Conservation (phyloP, 37 sponge, comb jelly and placozoan species). For the Ianthella basta region DNA sequence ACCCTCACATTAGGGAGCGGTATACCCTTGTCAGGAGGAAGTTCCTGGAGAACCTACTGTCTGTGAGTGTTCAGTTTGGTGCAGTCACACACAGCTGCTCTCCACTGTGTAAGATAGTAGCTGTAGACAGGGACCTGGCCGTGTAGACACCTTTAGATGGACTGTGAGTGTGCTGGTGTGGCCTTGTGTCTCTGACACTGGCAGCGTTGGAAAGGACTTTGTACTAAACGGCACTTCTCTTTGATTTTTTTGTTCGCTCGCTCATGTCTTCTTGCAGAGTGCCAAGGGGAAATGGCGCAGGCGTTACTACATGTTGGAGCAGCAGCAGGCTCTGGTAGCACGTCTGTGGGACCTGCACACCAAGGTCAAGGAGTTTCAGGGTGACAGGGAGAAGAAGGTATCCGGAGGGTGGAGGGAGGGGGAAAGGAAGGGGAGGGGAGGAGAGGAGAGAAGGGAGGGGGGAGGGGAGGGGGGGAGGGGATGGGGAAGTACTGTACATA, state of each 20-base stretch:
- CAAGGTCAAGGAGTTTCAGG: conserved; percentile 39
- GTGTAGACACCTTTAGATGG: too few relatives aligned
- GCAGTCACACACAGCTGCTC: too few relatives aligned
- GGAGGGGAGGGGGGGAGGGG: conserved; percentile 43
- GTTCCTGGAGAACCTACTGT: conserved; percentile 6
- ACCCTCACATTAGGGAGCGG: neutral
- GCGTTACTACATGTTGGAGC: conserved; percentile 70
- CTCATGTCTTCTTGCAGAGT: conserved; percentile 8
- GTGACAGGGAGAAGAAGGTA: conserved; percentile 80
- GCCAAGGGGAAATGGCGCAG: conserved; percentile 20
- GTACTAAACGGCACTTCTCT: too few relatives aligned
- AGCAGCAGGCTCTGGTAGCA: conserved; percentile 59
- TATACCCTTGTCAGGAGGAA: conserved; percentile 18
- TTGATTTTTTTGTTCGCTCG: neutral
- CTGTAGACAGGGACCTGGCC: neutral
- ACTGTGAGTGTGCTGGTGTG: neutral
- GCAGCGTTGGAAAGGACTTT: too few relatives aligned
- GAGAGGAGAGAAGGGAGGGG: neutral
- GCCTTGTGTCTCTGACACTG: neutral
- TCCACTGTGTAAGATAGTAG: neutral
- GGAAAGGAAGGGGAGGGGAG: neutral
- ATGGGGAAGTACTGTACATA: neutral
- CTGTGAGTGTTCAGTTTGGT: neutral
- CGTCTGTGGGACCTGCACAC: conserved; percentile 50
- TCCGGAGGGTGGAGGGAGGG: neutral